Evolutionary conservation across 2,797 vertebrate species (phyloP), one percentile per base, ranked within the genome.

Genomic region (Taenioides sp.): DNA sequence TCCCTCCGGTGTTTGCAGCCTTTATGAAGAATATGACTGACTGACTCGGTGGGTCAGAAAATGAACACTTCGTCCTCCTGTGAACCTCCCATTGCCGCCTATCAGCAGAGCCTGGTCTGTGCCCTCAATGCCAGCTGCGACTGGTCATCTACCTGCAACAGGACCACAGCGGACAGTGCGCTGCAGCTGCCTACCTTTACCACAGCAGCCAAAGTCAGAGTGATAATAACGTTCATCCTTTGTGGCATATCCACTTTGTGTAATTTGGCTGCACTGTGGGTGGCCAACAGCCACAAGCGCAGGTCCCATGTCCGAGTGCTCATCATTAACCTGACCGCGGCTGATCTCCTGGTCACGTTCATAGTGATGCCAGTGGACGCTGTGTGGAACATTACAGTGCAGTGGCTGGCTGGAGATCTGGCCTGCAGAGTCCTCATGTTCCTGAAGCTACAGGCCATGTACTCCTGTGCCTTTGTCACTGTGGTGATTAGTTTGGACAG

Each of bases 401-500:
- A 96, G 81, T 96, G 95, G 96, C 83, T 92, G 60, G 95, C 92
- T 0, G 89, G 94, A 0, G 93, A 96, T 59, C 72, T 89, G 60
- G 90, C 93, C 79, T 96, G 94, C 86, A 91, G 93, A 55, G 85
- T 94, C 34, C 89, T 96, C 54, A 95, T 95, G 94, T 96, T 95
- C 88, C 92, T 96, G 43, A 96, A 96, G 81, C 92, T 96, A 18
- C 91, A 94, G 83, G 95, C 95, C 78, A 95, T 95, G 94, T 95
- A 96, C 23, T 95, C 95, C 12, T 93, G 95, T 0, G 94, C 96
- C 54, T 97, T 97, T 2, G 87, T 97, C 79, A 94, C 95, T 0
- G 94, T 96, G 31, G 94, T 95, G 82, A 95, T 95, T 80, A 96
- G 95, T 82, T 87, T 97, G 75, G 94, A 97, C 90, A 87, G 94